Evolutionary conservation across 2,888 invertebrate species (phyloP).

Genomic region (Cephus rjabovi): DNA sequence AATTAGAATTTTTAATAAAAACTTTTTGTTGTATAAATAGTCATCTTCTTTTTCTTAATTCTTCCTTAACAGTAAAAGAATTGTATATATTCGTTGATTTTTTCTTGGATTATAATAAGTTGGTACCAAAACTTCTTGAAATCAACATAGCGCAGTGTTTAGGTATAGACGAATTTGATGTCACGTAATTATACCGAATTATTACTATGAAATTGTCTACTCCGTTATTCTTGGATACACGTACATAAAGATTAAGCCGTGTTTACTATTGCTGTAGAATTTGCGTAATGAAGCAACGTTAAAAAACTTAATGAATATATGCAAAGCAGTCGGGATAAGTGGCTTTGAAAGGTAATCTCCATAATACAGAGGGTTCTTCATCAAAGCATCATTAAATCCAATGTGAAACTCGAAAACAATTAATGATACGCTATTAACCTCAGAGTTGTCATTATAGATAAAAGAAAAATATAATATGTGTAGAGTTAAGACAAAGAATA

Average conservation of each 20-base stretch:
- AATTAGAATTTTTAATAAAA: no score
- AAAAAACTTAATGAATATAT: background rate
- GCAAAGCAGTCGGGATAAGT: background rate
- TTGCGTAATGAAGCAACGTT: background rate
- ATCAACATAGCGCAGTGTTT: background rate
- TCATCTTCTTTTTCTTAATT: no score
- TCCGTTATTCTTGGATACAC: background rate
- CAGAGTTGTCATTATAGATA: no score
- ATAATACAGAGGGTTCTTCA: background rate
- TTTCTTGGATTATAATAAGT: background rate
- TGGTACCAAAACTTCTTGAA: background rate
- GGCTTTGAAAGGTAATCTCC: background rate
- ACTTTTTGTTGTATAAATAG: no score
- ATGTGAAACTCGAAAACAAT: background rate
- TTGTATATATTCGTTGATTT: no score
- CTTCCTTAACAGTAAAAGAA: no score
- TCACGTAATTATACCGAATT: background rate
- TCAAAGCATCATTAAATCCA: background rate
- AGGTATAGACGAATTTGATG: background rate
- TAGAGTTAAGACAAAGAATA: no score
- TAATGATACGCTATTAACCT: no score
- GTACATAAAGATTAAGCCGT: background rate
- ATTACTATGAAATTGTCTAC: background rate
- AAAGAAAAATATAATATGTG: no score
- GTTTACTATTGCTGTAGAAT: background rate